Conservation (phyloP, 2,113 vertebrate genomes). For the Melanocharis versteri region DNA sequence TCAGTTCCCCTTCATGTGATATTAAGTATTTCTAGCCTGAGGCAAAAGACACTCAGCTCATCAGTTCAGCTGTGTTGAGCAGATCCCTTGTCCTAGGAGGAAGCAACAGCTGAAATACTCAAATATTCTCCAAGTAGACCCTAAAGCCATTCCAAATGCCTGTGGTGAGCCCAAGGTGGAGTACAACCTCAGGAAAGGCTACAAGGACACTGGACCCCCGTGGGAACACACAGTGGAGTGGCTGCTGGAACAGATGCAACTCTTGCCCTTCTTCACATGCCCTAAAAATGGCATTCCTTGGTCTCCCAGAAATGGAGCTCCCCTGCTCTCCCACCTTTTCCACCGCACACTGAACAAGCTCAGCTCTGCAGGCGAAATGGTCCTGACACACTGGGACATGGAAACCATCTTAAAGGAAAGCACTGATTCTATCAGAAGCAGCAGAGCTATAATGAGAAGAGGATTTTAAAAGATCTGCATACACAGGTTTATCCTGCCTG, state of each 20-base stretch:
- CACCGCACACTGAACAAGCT: background rate
- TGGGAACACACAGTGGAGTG: background rate
- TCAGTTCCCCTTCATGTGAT: background rate
- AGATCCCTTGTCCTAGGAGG: background rate
- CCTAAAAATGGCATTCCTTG: background rate
- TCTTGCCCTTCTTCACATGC: background rate
- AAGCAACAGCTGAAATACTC: background rate
- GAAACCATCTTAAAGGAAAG: background rate
- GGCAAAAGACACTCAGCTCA: constrained; percentile 12
- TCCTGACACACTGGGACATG: background rate
- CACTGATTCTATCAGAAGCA: background rate
- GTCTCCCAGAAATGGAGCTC: background rate
- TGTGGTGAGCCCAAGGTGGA: background rate
- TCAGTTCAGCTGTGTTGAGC: constrained; percentile 17
- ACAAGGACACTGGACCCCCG: background rate
- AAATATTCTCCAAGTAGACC: background rate
- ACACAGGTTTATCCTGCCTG: background rate
- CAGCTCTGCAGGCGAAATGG: background rate
- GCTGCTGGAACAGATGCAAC: background rate
- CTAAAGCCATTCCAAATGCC: background rate
- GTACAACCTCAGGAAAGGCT: background rate
- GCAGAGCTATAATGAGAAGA: background rate
- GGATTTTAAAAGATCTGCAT: background rate
- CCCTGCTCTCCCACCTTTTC: background rate
- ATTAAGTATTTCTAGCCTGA: constrained; percentile 9